Percentiles rank a stretch among this genome's conserved stretches.
phyloP scores from a whole-genome alignment of 2,888 invertebrate species.

The Dynastes maya region DNA sequence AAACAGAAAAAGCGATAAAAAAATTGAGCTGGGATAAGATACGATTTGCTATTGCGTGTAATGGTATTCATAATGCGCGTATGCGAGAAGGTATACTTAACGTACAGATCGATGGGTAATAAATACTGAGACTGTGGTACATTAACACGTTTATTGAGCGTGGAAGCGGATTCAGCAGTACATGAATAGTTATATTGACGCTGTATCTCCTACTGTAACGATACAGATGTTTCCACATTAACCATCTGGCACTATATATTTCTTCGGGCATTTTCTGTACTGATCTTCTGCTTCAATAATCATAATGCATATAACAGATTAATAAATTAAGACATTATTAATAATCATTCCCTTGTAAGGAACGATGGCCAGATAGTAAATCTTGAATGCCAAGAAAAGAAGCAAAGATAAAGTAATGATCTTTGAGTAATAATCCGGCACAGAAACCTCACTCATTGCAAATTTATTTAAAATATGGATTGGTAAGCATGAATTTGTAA shows the following conservation, averaged over 20 bases:
- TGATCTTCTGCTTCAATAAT: too few relatives aligned
- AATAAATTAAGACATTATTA: too few relatives aligned
- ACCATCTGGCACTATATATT: background rate
- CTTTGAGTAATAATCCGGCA: too few relatives aligned
- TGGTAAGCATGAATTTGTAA: too few relatives aligned
- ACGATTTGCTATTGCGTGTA: conserved; percentile 1
- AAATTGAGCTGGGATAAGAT: conserved; percentile 5
- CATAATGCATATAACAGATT: too few relatives aligned
- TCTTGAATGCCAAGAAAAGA: too few relatives aligned
- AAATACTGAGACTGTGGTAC: background rate
- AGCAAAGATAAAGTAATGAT: too few relatives aligned
- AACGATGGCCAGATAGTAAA: too few relatives aligned
- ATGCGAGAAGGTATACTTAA: conserved; percentile 1
- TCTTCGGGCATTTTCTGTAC: too few relatives aligned
- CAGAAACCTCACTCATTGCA: too few relatives aligned
- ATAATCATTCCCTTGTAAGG: too few relatives aligned
- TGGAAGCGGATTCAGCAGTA: background rate
- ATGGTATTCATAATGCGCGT: background rate
- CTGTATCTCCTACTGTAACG: background rate
- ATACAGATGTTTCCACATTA: background rate
- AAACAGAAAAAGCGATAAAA: background rate
- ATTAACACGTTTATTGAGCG: conserved; percentile 10
- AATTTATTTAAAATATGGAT: too few relatives aligned
- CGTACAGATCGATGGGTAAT: conserved; percentile 17
- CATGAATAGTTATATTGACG: background rate